Base-by-base conservation (phyloP, 2,113 vertebrate genomes). In the Callaeas wilsoni region DNA sequence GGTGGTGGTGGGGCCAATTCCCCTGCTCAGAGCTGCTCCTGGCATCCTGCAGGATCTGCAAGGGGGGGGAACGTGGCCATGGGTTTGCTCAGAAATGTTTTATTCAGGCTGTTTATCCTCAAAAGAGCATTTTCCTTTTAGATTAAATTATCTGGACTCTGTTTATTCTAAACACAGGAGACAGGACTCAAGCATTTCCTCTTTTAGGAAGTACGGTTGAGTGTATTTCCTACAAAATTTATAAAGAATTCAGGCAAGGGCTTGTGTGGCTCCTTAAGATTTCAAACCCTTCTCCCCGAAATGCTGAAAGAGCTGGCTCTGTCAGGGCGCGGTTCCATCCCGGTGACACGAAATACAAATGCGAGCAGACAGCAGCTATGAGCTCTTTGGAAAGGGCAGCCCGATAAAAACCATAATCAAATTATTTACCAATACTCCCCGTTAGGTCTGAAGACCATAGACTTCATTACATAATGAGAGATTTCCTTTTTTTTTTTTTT, bases 101-200 rank as follows among this genome's bases (percentile, higher is more conserved):
- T 94, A 96, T 96, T 98, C 79, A 96, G 88, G 76, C 76, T 81
- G 95, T 95, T 95, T 90, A 97, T 93, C 91, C 88, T 96, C 94
- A 96, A 94, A 91, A 92, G 74, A 95, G 79, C 30, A 9, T 94
- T 93, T 73, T 93, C 90, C 27, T 95, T 44, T 92, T 84, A 83
- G 93, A 96, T 94, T 88, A 47, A 96, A 87, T 96, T 97, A 97
- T 97, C 95, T 96, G 87, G 90, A 76, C 96, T 97, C 94, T 97
- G 93, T 95, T 97, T 95, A 47, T 50, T 87, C 83, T 95, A 94
- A 96, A 97, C 97, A 83, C 89, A 63, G 87, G 95, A 84, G 95
- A 93, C 75, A 70, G 90, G 52, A 56, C 90, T 96, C 70, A 18
- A 57, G 70, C 88, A 95, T 92, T 92, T 91, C 91, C 84, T 78